Evolutionary conservation across 1,140 invertebrate genomes (phyloP), one percentile per base, ranked within the genome.

Genomic region (Apis mellifera): DNA sequence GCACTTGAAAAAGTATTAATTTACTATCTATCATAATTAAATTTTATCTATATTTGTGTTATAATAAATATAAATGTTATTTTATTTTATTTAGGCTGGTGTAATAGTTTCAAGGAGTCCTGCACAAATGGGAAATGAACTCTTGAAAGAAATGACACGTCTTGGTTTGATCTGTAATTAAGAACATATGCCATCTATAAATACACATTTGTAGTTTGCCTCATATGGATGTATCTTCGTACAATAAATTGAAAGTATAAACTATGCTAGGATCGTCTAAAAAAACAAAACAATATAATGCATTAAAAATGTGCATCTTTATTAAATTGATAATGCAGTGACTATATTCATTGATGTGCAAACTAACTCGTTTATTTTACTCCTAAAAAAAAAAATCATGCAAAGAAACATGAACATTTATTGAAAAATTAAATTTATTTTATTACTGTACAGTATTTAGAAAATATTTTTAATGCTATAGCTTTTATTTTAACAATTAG

Each of bases 81-180:
- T 90, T 91, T 9, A 9, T 72, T 79, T 42, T 82, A 89, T 92
- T 84, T 86, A 96, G 95, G 98, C 97, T 92, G 97, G 97, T 86
- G 99, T 99, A 65, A 96, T 98, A 91, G 98, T 99, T 17, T 99
- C 98, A 50, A 97, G 97, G 91, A 99, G 98, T 92, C 99, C 99
- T 52, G 99, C 99, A 84, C 98, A 99, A 95, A 98, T 99, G 97
- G 99, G 99, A 68, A 96, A 95, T 78, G 97, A 97, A 92, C 95
- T 99, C 85, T 94, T 97, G 81, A 97, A 99, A 95, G 97, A 97
- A 95, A 98, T 98, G 97, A 97, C 96, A 91, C 95, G 96, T 92
- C 94, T 96, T 90, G 95, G 95, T 89, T 95, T 96, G 89, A 95
- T 95, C 77, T 89, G 84, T 87, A 92, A 90, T 88, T 87, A 77